A percentile compares a stretch with the other conserved stretches of the same genome.
Conservation (phyloP, 2,888 invertebrate genomes). For the Campoletis raptor region DNA sequence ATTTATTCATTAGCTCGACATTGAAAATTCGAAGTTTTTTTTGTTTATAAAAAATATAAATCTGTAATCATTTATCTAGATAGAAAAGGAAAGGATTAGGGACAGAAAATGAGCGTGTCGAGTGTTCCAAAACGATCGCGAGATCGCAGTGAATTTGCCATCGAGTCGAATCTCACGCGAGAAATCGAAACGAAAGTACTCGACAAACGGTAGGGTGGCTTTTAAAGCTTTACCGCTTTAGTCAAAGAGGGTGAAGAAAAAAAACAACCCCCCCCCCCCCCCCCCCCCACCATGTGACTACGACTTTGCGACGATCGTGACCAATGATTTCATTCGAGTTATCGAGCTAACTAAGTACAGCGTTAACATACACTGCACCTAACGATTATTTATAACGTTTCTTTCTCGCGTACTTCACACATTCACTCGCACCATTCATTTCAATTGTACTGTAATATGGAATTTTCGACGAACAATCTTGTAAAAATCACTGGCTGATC, state of each 20-base stretch:
- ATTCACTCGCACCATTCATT: constrained; percentile 23
- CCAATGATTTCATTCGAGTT: constrained; percentile 54
- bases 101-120: constrained; percentile 65
- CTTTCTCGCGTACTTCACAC: constrained; percentile 10
- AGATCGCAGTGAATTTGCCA: constrained; percentile 65
- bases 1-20: not conserved
- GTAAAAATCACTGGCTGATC: not conserved
- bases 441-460: not conserved
- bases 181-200: constrained; percentile 59
- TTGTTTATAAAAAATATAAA: not conserved
- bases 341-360: constrained; percentile 58
- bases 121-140: constrained; percentile 64
- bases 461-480: not conserved
- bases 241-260: constrained; percentile 27
- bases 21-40: not conserved
- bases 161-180: constrained; percentile 69
- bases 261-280: constrained; percentile 14
- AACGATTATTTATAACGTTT: constrained; percentile 50
- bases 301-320: constrained; percentile 58
- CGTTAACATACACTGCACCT: constrained; percentile 52
- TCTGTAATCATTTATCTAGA: not conserved
- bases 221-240: constrained; percentile 17
- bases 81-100: not conserved
- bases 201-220: constrained; percentile 12
- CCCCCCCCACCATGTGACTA: not conserved